phyloP scores from a whole-genome alignment of 2,113 vertebrate species.

The Grammomys surdaster region DNA sequence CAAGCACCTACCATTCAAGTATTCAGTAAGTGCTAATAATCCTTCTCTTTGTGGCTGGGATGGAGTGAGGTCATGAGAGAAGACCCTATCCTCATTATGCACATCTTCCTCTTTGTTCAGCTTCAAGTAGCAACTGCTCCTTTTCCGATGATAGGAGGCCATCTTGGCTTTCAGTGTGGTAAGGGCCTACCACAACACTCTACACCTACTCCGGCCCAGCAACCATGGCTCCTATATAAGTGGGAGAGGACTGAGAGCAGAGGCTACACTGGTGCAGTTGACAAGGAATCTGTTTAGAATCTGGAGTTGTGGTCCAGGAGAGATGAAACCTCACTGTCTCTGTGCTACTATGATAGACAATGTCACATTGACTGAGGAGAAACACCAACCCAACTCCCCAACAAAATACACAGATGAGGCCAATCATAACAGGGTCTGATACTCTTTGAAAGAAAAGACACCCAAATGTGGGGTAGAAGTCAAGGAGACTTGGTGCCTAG shows the following conservation, averaged over 20 bases:
- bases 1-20: not conserved
- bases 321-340: too few species aligned
- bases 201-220: not conserved
- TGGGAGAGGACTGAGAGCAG: not conserved
- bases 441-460: not conserved
- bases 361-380: not conserved
- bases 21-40: not conserved
- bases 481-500: not conserved
- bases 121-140: not conserved
- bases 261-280: not conserved
- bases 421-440: not conserved
- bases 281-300: not conserved
- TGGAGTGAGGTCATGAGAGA: not conserved
- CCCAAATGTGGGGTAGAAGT: not conserved
- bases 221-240: not conserved
- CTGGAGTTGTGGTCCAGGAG: not conserved
- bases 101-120: not conserved
- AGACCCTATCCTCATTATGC: not conserved
- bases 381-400: too few species aligned
- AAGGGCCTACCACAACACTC: not conserved
- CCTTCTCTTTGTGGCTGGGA: not conserved
- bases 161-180: not conserved
- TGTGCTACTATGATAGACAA: not conserved
- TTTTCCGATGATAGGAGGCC: not conserved
- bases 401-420: too few species aligned